Percentiles rank a stretch among this genome's conserved stretches.
These are phyloP conservation scores for Acinonyx jubatus DNA, from an alignment of 2,113 vertebrate genomes.

Conservation along the genomic window DNA sequence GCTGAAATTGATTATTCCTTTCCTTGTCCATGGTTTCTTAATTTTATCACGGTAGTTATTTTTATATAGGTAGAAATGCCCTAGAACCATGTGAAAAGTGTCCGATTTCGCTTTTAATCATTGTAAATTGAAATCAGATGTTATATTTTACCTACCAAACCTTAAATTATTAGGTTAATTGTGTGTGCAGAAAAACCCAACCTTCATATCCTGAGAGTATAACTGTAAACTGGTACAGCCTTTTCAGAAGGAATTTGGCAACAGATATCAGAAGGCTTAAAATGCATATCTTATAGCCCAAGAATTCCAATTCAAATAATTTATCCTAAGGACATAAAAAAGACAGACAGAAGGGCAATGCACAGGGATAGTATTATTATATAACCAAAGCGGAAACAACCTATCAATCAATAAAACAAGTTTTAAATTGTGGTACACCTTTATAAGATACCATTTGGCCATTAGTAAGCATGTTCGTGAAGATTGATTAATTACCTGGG, in stretches of 20 bases:
- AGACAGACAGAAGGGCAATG: neutral
- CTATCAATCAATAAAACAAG: neutral
- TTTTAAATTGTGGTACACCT: neutral
- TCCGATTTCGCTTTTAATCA: neutral
- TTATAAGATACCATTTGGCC: neutral
- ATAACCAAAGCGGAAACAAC: neutral
- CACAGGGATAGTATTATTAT: neutral
- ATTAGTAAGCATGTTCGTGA: neutral
- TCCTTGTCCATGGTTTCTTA: neutral
- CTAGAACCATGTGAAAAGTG: neutral
- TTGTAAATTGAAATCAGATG: neutral
- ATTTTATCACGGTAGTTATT: neutral
- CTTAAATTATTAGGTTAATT: neutral
- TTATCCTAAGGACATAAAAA: neutral
- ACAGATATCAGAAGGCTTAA: neutral
- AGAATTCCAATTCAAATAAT: neutral
- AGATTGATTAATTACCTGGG: neutral
- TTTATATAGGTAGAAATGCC: neutral
- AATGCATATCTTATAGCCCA: neutral
- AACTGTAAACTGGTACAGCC: neutral
- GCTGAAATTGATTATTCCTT: neutral
- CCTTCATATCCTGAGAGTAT: neutral
- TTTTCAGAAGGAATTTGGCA: neutral
- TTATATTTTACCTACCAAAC: neutral
- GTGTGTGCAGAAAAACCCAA: neutral